A percentile compares a stretch with the other conserved stretches of the same genome.
phyloP scores from a whole-genome alignment of 2,113 vertebrate species.

The Rhea pennata region DNA sequence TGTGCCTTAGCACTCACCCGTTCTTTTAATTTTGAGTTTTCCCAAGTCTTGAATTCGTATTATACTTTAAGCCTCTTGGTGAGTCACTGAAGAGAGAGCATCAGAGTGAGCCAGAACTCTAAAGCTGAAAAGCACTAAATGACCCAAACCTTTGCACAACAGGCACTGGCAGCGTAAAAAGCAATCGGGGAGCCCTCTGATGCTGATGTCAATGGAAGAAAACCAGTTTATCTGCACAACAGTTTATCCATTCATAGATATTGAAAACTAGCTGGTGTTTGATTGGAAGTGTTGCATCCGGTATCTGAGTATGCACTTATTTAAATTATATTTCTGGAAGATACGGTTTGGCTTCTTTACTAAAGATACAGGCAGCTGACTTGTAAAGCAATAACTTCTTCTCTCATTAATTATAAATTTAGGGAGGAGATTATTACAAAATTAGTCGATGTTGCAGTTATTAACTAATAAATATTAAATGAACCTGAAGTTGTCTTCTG shows the following conservation, averaged over 20 bases:
- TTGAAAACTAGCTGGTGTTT: neutral
- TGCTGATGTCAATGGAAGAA: neutral
- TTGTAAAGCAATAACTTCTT: conserved; percentile 2
- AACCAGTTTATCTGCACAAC: neutral
- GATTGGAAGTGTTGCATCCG: neutral
- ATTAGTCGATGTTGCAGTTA: conserved; percentile 44
- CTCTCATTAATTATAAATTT: conserved; percentile 46
- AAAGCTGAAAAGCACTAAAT: neutral
- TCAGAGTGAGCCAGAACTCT: neutral
- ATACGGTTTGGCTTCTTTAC: neutral
- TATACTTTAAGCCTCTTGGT: neutral
- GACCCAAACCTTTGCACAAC: neutral
- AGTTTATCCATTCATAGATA: neutral
- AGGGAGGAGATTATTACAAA: conserved; percentile 29
- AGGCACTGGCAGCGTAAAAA: neutral
- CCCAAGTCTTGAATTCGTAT: neutral
- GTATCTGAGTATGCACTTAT: neutral
- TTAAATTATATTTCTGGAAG: neutral
- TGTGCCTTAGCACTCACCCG: neutral
- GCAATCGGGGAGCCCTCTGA: neutral
- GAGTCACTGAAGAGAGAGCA: neutral
- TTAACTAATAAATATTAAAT: conserved; percentile 60
- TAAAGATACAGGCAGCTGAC: neutral
- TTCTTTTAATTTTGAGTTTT: neutral
- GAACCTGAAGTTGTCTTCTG: conserved; percentile 56